phyloP scores from a whole-genome alignment of 2,113 vertebrate species.

The Phyllopteryx taeniolatus region DNA sequence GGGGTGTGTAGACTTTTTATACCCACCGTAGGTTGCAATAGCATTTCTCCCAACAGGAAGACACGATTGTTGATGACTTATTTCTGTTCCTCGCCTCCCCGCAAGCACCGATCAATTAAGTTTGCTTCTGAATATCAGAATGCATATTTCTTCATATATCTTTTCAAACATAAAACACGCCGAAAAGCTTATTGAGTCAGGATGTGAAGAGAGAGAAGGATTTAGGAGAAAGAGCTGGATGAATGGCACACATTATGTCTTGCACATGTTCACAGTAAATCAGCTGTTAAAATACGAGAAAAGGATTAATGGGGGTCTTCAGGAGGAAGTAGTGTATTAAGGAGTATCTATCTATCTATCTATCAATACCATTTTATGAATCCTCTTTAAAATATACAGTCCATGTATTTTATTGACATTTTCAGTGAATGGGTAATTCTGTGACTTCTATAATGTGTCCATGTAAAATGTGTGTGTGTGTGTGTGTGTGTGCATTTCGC shows the following conservation, averaged over 20 bases:
- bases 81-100: slow-evolving; percentile 6
- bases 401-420: slow-evolving; percentile 20
- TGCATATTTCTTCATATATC: neutral
- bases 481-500: slow-evolving; percentile 2
- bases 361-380: neutral
- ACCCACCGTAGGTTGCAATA: neutral
- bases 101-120: neutral
- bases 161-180: neutral
- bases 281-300: neutral
- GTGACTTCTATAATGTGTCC: slow-evolving; percentile 16
- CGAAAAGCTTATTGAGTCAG: neutral
- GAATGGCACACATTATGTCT: slow-evolving; percentile 1
- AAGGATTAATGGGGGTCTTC: neutral
- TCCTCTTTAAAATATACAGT: slow-evolving; percentile 6
- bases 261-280: slow-evolving; percentile 2
- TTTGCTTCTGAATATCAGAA: neutral
- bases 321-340: neutral
- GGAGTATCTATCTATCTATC: neutral
- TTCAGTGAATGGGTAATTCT: slow-evolving; percentile 13
- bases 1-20: neutral
- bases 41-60: neutral
- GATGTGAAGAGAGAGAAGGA: neutral
- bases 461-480: neutral
- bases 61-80: neutral
- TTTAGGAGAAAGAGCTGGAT: neutral